Evolutionary conservation across 2,888 invertebrate species (phyloP).

Genomic region (Tipula lateralis): DNA sequence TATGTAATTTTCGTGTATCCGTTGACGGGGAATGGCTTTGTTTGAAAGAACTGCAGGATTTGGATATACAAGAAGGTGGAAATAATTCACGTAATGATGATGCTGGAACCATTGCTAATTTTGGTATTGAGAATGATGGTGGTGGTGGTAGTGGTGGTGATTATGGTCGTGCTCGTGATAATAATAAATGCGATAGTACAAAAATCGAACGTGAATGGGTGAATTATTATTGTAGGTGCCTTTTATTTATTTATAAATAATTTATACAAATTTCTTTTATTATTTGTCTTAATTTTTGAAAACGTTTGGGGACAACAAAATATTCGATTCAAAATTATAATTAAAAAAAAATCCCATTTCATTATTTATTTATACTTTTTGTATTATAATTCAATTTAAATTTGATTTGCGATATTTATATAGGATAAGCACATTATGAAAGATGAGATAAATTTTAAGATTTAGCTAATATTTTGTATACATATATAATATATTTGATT

Average conservation of each 20-base stretch:
- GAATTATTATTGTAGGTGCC: conserved; percentile 50
- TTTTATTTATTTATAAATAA: conserved; percentile 39
- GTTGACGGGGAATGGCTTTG: conserved; percentile 98
- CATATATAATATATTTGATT: neutral
- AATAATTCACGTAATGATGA: conserved; percentile 36
- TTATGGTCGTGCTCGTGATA: conserved; percentile 34
- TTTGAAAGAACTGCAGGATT: conserved; percentile 87
- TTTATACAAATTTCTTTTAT: conserved; percentile 28
- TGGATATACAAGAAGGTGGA: conserved; percentile 67
- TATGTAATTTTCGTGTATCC: conserved; percentile 95
- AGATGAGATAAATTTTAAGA: neutral
- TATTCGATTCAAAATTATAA: neutral
- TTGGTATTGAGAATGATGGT: conserved; percentile 36
- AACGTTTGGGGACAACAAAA: conserved; percentile 30
- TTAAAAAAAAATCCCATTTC: no score
- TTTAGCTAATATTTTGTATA: neutral
- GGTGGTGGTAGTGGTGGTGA: conserved; percentile 39
- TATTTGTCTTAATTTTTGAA: conserved; percentile 34
- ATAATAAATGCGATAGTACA: conserved; percentile 39
- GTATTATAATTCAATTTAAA: conserved; percentile 30
- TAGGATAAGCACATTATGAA: conserved; percentile 28
- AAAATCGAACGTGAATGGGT: conserved; percentile 42
- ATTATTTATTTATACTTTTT: neutral
- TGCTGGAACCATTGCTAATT: conserved; percentile 37
- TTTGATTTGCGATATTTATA: conserved; percentile 27